Evolutionary conservation across 1,140 invertebrate genomes (phyloP).

Genomic region (Cydia pomonella): DNA sequence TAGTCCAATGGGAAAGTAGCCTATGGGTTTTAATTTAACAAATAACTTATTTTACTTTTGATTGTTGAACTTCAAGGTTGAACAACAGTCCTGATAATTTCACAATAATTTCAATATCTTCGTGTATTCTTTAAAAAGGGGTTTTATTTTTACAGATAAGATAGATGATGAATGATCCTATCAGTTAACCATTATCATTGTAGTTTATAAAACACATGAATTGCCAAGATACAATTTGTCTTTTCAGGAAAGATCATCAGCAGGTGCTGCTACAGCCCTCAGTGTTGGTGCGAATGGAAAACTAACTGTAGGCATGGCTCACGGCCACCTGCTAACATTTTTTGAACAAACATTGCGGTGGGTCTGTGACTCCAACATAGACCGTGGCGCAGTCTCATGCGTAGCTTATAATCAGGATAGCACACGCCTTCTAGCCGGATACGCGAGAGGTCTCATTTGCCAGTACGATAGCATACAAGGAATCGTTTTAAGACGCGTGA

Average conservation of each 20-base stretch:
- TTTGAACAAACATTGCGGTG: constrained; percentile 93
- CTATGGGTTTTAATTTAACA: too few species aligned
- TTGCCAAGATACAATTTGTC: background rate
- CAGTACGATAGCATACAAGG: constrained; percentile 91
- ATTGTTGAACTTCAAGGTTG: too few species aligned
- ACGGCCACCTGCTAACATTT: constrained; percentile 95
- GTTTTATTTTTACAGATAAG: too few species aligned
- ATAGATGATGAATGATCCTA: too few species aligned
- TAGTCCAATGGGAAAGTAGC: too few species aligned
- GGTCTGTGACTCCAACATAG: constrained; percentile 87
- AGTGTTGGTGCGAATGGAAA: constrained; percentile 88
- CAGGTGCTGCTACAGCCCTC: constrained; percentile 92
- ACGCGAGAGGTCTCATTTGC: constrained; percentile 91
- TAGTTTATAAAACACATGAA: too few species aligned
- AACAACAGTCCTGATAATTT: too few species aligned
- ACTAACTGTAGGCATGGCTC: constrained; percentile 94
- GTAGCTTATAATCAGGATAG: constrained; percentile 94
- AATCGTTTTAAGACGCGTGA: constrained; percentile 90
- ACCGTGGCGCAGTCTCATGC: constrained; percentile 91
- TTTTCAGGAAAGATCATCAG: constrained; percentile 91
- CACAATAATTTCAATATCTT: too few species aligned
- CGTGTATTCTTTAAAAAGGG: too few species aligned
- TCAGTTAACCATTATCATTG: too few species aligned
- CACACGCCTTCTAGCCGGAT: constrained; percentile 91
- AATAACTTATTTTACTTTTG: too few species aligned